Percentiles rank a stretch among this genome's conserved stretches.
Evolutionary conservation across 2,888 invertebrate genomes (phyloP).

Genomic region (Aspidiotus destructor): DNA sequence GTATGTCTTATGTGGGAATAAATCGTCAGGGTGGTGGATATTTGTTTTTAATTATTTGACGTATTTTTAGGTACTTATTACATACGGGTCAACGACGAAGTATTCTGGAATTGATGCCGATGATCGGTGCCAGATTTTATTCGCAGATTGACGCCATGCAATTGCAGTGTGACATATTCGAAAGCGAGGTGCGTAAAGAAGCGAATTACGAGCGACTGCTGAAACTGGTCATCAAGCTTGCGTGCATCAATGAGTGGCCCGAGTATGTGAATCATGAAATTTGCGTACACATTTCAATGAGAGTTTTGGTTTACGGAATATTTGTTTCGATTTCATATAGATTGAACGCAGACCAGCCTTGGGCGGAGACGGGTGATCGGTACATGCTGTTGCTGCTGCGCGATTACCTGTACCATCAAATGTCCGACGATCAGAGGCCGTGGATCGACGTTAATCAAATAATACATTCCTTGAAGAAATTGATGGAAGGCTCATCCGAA

Average conservation of each 20-base stretch:
- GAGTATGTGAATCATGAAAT: conserved; percentile 54
- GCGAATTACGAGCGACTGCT: conserved; percentile 90
- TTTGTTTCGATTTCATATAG: conserved; percentile 45
- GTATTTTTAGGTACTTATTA: conserved; percentile 57
- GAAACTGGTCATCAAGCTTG: conserved; percentile 80
- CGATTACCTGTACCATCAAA: conserved; percentile 94
- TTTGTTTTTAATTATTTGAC: not conserved
- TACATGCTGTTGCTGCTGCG: conserved; percentile 97
- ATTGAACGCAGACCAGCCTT: conserved; percentile 81
- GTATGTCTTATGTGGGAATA: conserved; percentile 47
- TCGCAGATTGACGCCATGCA: conserved; percentile 87
- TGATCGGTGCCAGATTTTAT: conserved; percentile 96
- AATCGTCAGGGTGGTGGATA: not conserved
- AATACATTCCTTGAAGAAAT: conserved; percentile 83
- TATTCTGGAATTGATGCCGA: conserved; percentile 96
- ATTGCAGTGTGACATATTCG: conserved; percentile 75
- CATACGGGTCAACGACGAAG: conserved; percentile 58
- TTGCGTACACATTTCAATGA: conserved; percentile 13
- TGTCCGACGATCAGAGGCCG: conserved; percentile 81
- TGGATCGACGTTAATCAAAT: conserved; percentile 96
- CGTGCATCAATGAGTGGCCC: conserved; percentile 88
- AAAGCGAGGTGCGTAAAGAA: conserved; percentile 84
- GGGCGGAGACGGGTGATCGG: conserved; percentile 97
- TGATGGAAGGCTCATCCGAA: conserved; percentile 70
- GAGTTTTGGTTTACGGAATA: not conserved